phyloP scores from a whole-genome alignment of 2,113 vertebrate genomes.

The Antechinus flavipes region DNA sequence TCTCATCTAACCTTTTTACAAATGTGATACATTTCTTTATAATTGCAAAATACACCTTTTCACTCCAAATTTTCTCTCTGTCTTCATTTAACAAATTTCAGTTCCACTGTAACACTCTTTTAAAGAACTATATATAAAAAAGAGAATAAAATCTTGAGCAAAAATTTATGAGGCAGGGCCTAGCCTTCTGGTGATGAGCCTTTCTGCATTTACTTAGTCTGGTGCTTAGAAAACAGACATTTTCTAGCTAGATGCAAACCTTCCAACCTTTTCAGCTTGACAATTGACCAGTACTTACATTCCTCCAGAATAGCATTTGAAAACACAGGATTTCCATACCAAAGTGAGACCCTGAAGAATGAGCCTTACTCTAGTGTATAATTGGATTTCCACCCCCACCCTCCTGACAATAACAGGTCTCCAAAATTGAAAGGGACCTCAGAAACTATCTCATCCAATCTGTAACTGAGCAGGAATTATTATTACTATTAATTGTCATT shows the following conservation, averaged over 20 bases:
- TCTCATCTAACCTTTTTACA: conserved; percentile 26
- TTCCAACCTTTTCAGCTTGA: not conserved
- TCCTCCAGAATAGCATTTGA: not conserved
- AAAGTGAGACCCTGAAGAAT: not conserved
- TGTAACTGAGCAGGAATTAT: not conserved
- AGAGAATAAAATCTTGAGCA: conserved; percentile 12
- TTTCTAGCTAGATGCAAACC: not conserved
- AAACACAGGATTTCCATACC: not conserved
- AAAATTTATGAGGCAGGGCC: not conserved
- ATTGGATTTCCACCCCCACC: not conserved
- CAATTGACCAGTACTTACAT: not conserved
- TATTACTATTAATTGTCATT: not conserved
- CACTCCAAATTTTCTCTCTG: conserved; percentile 38
- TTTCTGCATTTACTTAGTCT: not conserved
- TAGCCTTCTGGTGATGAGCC: not conserved
- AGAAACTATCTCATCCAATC: not conserved
- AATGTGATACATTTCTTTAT: conserved; percentile 29
- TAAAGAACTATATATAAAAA: not conserved
- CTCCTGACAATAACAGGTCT: not conserved
- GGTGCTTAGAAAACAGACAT: not conserved
- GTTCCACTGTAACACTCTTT: conserved; percentile 26
- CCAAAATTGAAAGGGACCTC: not conserved
- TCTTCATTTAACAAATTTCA: conserved; percentile 43
- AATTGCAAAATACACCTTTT: conserved; percentile 45
- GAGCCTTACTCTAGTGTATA: not conserved